Evolutionary conservation across 2,797 vertebrate genomes (phyloP).

Genomic region (Ctenochaetus hawaiiensis): DNA sequence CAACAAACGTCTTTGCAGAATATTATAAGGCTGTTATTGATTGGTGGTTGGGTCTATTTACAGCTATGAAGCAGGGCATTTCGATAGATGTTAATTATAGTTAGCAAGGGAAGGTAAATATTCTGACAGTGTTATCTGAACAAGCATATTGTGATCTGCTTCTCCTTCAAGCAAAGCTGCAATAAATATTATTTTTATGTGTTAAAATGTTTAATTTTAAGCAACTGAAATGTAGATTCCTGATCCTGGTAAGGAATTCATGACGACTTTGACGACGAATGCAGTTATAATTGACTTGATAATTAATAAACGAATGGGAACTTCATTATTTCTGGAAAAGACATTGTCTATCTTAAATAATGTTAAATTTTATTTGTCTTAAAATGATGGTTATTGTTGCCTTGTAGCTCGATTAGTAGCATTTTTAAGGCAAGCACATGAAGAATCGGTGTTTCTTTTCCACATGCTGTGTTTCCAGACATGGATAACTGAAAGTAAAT

Average conservation of each 20-base stretch:
- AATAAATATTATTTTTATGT: too few species aligned
- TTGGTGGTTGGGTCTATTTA: slow-evolving; percentile 26
- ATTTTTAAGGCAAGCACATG: slow-evolving; percentile 3
- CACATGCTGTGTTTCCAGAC: slow-evolving; percentile 32
- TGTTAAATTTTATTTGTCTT: slow-evolving; percentile 25
- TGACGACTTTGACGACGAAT: background rate
- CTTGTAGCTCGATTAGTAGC: slow-evolving; percentile 6
- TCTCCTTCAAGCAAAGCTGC: too few species aligned
- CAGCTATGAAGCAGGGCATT: slow-evolving; percentile 15
- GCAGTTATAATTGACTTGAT: too few species aligned
- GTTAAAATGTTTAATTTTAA: background rate
- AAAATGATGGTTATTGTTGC: slow-evolving; percentile 35
- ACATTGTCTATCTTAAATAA: background rate
- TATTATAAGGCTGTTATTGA: slow-evolving; percentile 2
- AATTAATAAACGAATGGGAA: background rate
- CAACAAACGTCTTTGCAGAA: background rate
- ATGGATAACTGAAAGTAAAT: slow-evolving; percentile 39
- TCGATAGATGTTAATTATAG: slow-evolving; percentile 21
- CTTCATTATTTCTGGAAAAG: background rate
- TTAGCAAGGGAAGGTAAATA: too few species aligned
- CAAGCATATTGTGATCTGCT: too few species aligned
- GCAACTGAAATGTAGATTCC: background rate
- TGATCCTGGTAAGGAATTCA: background rate
- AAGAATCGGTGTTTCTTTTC: slow-evolving; percentile 42
- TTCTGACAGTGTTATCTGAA: too few species aligned